Conservation (phyloP, 2,113 vertebrate species). For the Electrona antarctica region DNA sequence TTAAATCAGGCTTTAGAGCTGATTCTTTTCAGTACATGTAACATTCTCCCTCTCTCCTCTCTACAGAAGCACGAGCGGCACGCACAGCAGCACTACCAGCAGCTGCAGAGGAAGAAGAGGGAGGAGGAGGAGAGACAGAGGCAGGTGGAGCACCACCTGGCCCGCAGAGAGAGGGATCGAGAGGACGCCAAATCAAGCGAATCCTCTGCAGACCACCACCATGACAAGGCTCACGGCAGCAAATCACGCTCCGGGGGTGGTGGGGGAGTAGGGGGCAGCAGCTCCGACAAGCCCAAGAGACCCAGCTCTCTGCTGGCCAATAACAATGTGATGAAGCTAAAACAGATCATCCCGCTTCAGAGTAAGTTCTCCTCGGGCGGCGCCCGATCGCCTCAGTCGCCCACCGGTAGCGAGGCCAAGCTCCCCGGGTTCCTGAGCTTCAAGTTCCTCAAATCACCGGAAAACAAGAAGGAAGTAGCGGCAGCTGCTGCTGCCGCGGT, state of each 20-base stretch:
- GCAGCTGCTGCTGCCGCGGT: conserved; percentile 30
- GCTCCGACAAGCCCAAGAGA: conserved; percentile 89
- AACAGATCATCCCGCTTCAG: conserved; percentile 96
- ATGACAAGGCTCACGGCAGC: conserved; percentile 83
- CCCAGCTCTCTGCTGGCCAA: conserved; percentile 93
- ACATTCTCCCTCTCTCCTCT: neutral
- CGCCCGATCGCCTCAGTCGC: conserved; percentile 86
- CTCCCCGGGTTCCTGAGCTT: conserved; percentile 94
- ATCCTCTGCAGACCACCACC: conserved; percentile 77
- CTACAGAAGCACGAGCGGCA: conserved; percentile 94
- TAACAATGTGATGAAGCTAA: conserved; percentile 96
- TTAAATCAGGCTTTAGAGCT: conserved; percentile 28
- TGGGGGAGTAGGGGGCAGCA: conserved; percentile 57
- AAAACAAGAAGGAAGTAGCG: conserved; percentile 84
- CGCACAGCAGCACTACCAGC: conserved; percentile 95
- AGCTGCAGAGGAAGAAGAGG: conserved; percentile 92
- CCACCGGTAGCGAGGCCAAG: conserved; percentile 88
- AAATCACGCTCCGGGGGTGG: conserved; percentile 80
- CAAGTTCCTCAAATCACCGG: conserved; percentile 94
- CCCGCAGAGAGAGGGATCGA: conserved; percentile 86
- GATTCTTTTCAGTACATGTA: conserved; percentile 34
- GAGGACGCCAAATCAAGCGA: conserved; percentile 79
- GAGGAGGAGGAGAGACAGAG: conserved; percentile 96
- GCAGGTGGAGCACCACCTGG: conserved; percentile 89
- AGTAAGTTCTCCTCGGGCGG: conserved; percentile 88